Evolutionary conservation across 2,113 vertebrate species (phyloP), one percentile per base, ranked within the genome.

Genomic region (Oenanthe melanoleuca): DNA sequence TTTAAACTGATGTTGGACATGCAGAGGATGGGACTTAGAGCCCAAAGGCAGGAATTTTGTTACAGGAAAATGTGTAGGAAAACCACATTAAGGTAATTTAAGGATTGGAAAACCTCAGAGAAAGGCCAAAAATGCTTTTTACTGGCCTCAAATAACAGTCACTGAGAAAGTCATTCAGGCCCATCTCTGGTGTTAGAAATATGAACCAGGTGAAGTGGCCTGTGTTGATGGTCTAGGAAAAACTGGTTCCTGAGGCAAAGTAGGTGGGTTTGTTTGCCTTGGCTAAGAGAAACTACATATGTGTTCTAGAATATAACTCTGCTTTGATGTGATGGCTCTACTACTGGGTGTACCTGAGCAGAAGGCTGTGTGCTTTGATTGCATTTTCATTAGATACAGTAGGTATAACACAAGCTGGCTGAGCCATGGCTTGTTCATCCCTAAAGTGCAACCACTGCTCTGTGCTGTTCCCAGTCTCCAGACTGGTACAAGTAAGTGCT

Each of bases 121-220:
- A 94, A 79, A 64, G n/a, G 33, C 45, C 45, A 88, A 59, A 93
- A 95, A 40, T 82, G 13, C 17, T 71, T 85, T 84, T 72, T 57
- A 25, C 19, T 71, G 49, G 24, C 57, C 49, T 88, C 66, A 88
- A 56, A 40, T 85, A 80, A n/a, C 22, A 65, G 31, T 64, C 17
- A 26, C 5, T 37, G 59, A 82, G 33, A n/a, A 92, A 81, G 11
- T 16, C 28, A 4, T 42, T 79, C 42, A 78, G 33, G 11, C 19
- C 38, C 70, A 18, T 84, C 34, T 66, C 56, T 81, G 70, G 14
- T 79, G 49, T 57, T 67, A 91, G n/a, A 85, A 92, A 56, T 40
- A 57, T 3, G 60, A 85, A 74, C 31, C 57, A 67, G 64, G 22
- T n/a, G 26, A 84, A 72, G 49, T 71, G 66, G 29, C 45, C 49